Base-by-base conservation (phyloP, 1,140 invertebrate genomes). In the Bombus polaris region DNA sequence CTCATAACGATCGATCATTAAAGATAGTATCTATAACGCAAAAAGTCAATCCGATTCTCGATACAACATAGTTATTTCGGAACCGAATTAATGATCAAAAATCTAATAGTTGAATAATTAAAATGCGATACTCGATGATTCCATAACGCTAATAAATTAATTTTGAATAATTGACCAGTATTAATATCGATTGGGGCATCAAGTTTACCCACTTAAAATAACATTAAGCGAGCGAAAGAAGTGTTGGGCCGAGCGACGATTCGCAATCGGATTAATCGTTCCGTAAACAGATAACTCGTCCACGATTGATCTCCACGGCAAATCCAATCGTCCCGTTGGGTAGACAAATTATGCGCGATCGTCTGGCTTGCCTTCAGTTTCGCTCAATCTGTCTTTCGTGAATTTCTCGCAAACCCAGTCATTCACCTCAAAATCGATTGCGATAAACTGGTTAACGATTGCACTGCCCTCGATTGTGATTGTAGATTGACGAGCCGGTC, bases 381-480 rank as follows among this genome's bases (percentile, higher is more conserved):
- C 53, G 62, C 44, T 78, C 72, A 32, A 77, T 85, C 72, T 71
- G 47, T 74, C 77, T 85, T 72, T 72, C 77, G 74, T 53, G 44
- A 71, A 44, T 85, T 85, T 32, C 32, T 66, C 37, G 35, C n/a
- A 42, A 83, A 62, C 18, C 18, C 18, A 53, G 47, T 53, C 47
- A 22, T 53, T 53, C 47, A 37, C 62, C 71, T 71, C 59, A 77
- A 82, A 88, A 88, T 88, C 83, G 88, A 89, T 89, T 59, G 81
- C 77, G 86, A 89, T 86, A 88, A 89, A 88, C 80, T 71, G 74
- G 81, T 87, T 82, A 89, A 87, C 81, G 88, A 88, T 89, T 85
- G 71, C 87, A 47, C 87, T 59, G 75, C 15, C 65, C 76, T 81
- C 78, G n/a, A 74, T 89, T 66, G 47, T 59, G 66, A 70, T 89